A percentile compares a stretch with the other conserved stretches of the same genome.
Evolutionary conservation across 2,888 invertebrate species (phyloP).

Genomic region (Netelia virgata): DNA sequence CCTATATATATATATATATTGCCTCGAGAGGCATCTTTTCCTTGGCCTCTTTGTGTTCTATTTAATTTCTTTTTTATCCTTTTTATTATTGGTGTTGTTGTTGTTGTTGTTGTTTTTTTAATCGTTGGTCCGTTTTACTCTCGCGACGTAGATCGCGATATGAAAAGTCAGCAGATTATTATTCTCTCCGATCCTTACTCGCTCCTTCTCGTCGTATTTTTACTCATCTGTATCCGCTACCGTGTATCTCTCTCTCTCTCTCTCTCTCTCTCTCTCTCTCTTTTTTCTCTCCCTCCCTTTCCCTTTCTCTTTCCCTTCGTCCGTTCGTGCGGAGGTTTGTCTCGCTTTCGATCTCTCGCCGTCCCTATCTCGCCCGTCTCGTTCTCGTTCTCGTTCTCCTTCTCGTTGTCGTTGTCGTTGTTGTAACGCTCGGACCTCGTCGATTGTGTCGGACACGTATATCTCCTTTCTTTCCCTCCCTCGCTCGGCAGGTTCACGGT

Average conservation of each 20-base stretch:
- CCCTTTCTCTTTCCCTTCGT: constrained; percentile 41
- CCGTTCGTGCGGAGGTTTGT: background rate
- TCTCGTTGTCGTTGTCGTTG: constrained; percentile 37
- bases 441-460: constrained; percentile 62
- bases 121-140: background rate
- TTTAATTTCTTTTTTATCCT: constrained; percentile 13
- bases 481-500: constrained; percentile 77
- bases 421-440: constrained; percentile 32
- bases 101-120: background rate
- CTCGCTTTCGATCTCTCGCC: background rate
- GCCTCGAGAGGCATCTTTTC: constrained; percentile 28
- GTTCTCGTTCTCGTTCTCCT: constrained; percentile 14
- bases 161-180: background rate
- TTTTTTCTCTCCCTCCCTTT: constrained; percentile 33
- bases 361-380: constrained; percentile 41
- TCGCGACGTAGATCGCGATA: background rate
- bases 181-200: constrained; percentile 12
- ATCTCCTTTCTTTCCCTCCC: constrained; percentile 27
- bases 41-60: constrained; percentile 4
- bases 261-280: constrained; percentile 20
- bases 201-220: constrained; percentile 14
- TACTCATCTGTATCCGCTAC: constrained; percentile 18
- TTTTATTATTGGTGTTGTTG: background rate
- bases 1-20: background rate
- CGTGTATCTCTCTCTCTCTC: background rate